Conservation (phyloP, 2,797 vertebrate species). For the Pteropus rufus region DNA sequence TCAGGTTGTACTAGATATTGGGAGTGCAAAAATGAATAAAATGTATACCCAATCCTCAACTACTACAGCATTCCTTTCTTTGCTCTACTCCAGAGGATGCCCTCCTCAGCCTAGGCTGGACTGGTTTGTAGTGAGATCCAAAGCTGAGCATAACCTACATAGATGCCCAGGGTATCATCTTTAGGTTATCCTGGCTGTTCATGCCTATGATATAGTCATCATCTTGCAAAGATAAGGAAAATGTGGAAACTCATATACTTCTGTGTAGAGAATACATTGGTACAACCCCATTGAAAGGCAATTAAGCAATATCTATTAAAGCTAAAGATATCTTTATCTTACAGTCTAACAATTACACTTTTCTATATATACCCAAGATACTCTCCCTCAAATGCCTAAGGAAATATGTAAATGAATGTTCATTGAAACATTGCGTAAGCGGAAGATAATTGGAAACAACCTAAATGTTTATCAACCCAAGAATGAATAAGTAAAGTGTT, state of each 20-base stretch:
- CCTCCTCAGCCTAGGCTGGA: not conserved
- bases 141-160: not conserved
- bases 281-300: not conserved
- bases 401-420: not conserved
- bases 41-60: not conserved
- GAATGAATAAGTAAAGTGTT: constrained; percentile 1
- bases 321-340: not conserved
- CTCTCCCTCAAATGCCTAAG: not conserved
- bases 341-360: not conserved
- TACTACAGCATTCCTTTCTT: not conserved
- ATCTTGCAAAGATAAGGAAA: not conserved
- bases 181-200: not conserved
- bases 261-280: not conserved
- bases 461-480: not conserved
- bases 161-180: not conserved
- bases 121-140: not conserved
- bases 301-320: constrained; percentile 11
- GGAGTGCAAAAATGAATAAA: not conserved
- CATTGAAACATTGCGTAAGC: not conserved
- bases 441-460: constrained; percentile 3
- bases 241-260: not conserved
- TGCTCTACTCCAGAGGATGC: not conserved
- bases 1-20: not conserved
- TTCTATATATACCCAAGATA: not conserved
- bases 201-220: not conserved